phyloP scores from a whole-genome alignment of 2,797 vertebrate genomes.

The Peromyscus eremicus region DNA sequence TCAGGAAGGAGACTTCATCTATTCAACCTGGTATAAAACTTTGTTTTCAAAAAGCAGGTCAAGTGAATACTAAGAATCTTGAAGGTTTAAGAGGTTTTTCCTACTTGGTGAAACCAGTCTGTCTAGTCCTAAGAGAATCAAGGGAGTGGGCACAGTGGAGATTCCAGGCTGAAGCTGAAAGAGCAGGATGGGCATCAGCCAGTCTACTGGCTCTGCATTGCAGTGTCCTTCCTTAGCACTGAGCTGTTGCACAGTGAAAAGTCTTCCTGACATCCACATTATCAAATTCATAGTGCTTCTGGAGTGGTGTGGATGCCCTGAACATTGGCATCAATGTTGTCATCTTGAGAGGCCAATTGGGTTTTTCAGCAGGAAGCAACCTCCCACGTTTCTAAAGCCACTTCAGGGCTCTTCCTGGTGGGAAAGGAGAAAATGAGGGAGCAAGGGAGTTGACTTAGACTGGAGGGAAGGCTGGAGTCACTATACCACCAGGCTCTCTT shows the following conservation, averaged over 20 bases:
- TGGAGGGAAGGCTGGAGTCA: not conserved
- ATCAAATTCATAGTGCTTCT: not conserved
- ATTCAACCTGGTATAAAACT: constrained; percentile 35
- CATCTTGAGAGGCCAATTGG: not conserved
- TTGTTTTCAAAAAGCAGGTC: not conserved
- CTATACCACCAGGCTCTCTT: not conserved
- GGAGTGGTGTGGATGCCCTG: not conserved
- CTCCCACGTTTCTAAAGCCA: not conserved
- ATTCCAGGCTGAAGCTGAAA: not conserved
- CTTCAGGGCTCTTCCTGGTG: not conserved
- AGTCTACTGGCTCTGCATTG: not conserved
- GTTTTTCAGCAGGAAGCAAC: not conserved
- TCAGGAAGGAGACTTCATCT: constrained; percentile 21
- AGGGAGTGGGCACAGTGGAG: not conserved
- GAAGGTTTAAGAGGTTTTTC: constrained; percentile 4
- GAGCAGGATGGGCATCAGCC: not conserved
- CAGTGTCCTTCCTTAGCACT: not conserved
- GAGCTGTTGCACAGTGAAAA: not conserved
- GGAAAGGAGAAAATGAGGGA: not conserved
- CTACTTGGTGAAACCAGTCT: not conserved
- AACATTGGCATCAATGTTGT: not conserved
- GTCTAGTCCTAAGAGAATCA: not conserved
- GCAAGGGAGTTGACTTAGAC: not conserved
- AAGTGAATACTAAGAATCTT: constrained; percentile 27
- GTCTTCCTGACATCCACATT: not conserved